phyloP scores from a whole-genome alignment of 2,888 invertebrate genomes.

The Villa cingulata region DNA sequence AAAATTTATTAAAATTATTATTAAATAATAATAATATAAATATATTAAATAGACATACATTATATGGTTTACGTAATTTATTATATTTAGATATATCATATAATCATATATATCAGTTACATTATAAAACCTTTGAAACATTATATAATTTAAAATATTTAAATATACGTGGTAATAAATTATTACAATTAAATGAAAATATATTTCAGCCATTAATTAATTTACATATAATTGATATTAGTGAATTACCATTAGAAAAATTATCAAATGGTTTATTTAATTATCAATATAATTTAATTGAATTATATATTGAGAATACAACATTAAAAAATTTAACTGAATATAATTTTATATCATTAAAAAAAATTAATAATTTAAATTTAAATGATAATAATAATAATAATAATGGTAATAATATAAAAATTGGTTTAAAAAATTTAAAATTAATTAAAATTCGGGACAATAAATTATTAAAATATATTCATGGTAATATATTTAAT shows the following conservation, averaged over 20 bases:
- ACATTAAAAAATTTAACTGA: no score
- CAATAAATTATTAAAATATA: slow-evolving; percentile 40
- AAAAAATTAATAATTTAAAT: no score
- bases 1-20: slow-evolving; percentile 38
- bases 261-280: slow-evolving; percentile 50
- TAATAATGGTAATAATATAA: slow-evolving; percentile 4
- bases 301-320: slow-evolving; percentile 52
- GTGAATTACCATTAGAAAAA: slow-evolving; percentile 41
- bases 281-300: slow-evolving; percentile 45
- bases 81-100: slow-evolving; percentile 45
- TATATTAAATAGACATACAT: slow-evolving; percentile 54
- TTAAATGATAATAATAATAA: no score
- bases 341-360: no score
- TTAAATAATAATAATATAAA: slow-evolving; percentile 57
- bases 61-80: slow-evolving; percentile 58
- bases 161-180: slow-evolving; percentile 45
- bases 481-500: slow-evolving; percentile 48
- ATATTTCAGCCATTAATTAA: slow-evolving; percentile 38
- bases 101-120: slow-evolving; percentile 49
- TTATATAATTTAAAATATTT: slow-evolving; percentile 45
- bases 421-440: slow-evolving; percentile 43
- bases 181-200: slow-evolving; percentile 36
- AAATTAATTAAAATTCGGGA: slow-evolving; percentile 46
- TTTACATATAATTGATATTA: slow-evolving; percentile 43
- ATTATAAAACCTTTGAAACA: slow-evolving; percentile 53